A percentile compares a stretch with the other conserved stretches of the same genome.
Evolutionary conservation across 2,888 invertebrate species (phyloP).

Genomic region (Cloeon dipterum): DNA sequence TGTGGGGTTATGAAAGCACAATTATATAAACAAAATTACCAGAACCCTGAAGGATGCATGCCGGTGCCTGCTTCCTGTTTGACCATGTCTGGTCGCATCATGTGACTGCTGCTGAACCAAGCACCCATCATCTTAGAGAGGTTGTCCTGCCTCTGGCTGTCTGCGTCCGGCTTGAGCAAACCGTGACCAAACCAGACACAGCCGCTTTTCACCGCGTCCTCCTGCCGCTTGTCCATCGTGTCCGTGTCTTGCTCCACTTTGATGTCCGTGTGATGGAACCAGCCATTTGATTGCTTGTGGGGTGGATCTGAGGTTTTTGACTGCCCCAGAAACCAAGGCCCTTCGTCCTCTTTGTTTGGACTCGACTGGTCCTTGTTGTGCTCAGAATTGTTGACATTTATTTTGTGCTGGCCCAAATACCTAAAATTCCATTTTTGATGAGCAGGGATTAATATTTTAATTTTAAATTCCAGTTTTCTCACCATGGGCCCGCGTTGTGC

Average conservation of each 20-base stretch:
- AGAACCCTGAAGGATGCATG: not conserved
- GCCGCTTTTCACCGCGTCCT: not conserved
- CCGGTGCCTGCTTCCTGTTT: not conserved
- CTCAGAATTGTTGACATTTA: not conserved
- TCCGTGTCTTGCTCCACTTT: not conserved
- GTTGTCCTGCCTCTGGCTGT: not conserved
- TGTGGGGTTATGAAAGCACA: no score
- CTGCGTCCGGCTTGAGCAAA: not conserved
- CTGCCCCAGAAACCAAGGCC: not conserved
- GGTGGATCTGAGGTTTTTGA: not conserved
- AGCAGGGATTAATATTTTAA: no score
- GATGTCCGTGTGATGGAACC: not conserved
- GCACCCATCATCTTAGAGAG: slow-evolving; percentile 1
- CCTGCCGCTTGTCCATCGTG: not conserved
- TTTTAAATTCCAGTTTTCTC: no score
- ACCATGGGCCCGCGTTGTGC: no score
- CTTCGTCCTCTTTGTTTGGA: not conserved
- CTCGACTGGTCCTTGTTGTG: not conserved
- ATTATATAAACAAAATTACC: no score
- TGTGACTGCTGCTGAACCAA: not conserved
- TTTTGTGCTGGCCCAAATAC: slow-evolving; percentile 1
- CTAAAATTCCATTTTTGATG: no score
- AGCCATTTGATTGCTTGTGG: not conserved
- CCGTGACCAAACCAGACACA: not conserved
- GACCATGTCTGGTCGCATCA: not conserved